Evolutionary conservation across 2,113 vertebrate species (phyloP).

Genomic region (Osmerus mordax): DNA sequence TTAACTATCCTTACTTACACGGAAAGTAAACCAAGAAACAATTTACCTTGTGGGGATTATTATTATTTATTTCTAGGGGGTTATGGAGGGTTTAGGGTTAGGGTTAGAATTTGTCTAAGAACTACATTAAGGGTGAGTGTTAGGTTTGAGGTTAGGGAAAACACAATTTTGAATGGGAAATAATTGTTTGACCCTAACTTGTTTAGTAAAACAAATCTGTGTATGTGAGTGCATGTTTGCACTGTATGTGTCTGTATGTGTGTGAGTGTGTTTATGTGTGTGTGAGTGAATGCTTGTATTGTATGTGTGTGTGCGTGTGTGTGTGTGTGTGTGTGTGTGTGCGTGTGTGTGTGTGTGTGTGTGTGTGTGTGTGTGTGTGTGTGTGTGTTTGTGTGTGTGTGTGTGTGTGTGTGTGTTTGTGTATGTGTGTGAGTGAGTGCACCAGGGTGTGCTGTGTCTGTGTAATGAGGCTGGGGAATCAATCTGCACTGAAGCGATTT

Average conservation of each 20-base stretch:
- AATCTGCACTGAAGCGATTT: background rate
- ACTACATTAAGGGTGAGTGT: too few relatives aligned
- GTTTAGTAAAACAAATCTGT: too few relatives aligned
- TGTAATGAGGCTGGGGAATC: background rate
- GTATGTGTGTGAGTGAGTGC: background rate
- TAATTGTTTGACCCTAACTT: too few relatives aligned
- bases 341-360: background rate
- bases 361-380: background rate
- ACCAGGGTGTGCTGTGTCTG: background rate
- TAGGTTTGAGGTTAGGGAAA: conserved; percentile 1
- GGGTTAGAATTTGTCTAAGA: too few relatives aligned
- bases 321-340: background rate
- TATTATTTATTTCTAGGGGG: too few relatives aligned
- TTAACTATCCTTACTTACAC: too few relatives aligned
- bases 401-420: background rate
- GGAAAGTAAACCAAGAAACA: too few relatives aligned
- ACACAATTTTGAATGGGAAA: too few relatives aligned
- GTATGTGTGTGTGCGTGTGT: background rate
- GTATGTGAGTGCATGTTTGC: background rate
- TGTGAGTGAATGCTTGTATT: background rate
- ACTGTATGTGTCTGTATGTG: background rate
- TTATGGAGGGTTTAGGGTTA: too few relatives aligned
- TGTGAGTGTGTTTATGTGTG: background rate
- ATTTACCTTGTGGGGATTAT: too few relatives aligned
- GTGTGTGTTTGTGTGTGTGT: background rate